These are phyloP conservation scores for Callipepla squamata DNA, from an alignment of 2,113 vertebrate species.

Conservation along the genomic window DNA sequence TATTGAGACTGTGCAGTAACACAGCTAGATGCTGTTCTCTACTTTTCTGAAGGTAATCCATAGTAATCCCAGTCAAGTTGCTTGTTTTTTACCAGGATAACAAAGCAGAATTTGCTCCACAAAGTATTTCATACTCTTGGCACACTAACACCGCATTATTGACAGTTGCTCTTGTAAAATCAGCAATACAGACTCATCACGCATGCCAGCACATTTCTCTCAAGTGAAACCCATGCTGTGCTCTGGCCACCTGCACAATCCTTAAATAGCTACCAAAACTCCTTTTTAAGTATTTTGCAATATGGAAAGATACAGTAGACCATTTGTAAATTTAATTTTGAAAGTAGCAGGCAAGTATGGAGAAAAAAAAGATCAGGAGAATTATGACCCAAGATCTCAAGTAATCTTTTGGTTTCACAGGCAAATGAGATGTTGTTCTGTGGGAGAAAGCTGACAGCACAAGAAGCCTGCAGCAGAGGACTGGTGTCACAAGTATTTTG, in stretches of 20 bases:
- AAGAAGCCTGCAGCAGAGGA: constrained; percentile 95
- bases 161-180: constrained; percentile 28
- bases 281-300: constrained; percentile 7
- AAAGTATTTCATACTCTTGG: not conserved
- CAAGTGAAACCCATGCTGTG: constrained; percentile 47
- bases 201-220: constrained; percentile 39
- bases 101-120: constrained; percentile 16
- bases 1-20: not conserved
- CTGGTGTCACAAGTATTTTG: constrained; percentile 98
- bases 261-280: constrained; percentile 37
- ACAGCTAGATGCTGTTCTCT: not conserved
- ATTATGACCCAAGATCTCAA: constrained; percentile 3
- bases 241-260: constrained; percentile 63
- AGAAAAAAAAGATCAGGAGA: not conserved
- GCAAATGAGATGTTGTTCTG: constrained; percentile 99
- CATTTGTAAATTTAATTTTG: constrained; percentile 22
- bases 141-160: not conserved
- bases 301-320: constrained; percentile 16
- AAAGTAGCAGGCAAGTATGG: constrained; percentile 15
- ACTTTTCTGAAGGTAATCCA: not conserved
- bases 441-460: constrained; percentile 94
- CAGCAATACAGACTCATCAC: not conserved
- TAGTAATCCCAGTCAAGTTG: not conserved
- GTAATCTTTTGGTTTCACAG: constrained; percentile 74
- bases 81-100: not conserved